A percentile compares a stretch with the other conserved stretches of the same genome.
These are phyloP conservation scores for Enteromius anoplus DNA, from an alignment of 2,797 vertebrate species.

Conservation along the genomic window DNA sequence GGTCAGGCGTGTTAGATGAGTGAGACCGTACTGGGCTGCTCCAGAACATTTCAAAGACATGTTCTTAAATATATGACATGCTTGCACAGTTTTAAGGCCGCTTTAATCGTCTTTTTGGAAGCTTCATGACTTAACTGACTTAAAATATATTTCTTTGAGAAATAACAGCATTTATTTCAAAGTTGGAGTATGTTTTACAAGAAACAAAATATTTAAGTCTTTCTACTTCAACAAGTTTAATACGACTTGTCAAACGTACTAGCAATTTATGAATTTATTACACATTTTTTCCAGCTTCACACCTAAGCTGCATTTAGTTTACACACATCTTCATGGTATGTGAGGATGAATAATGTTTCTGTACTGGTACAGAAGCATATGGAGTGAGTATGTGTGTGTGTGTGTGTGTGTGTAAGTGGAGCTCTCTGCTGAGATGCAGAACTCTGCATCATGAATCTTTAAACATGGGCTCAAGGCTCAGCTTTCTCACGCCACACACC, in stretches of 20 bases:
- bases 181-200: not conserved
- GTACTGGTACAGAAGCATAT: slow-evolving; percentile 14
- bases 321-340: not conserved
- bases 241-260: not conserved
- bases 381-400: not conserved
- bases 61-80: no score
- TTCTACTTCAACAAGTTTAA: not conserved
- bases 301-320: not conserved
- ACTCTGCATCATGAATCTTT: slow-evolving; percentile 76
- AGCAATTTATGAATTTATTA: not conserved
- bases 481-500: slow-evolving; percentile 71
- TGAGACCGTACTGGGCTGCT: no score
- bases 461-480: slow-evolving; percentile 73
- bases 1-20: no score
- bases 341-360: not conserved
- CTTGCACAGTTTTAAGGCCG: no score
- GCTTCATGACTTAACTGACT: no score
- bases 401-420: slow-evolving; percentile 43
- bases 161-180: not conserved
- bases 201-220: not conserved
- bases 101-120: no score
- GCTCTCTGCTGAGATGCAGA: slow-evolving; percentile 48
- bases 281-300: not conserved
- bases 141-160: no score
- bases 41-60: no score